Base-by-base conservation (phyloP, 2,797 vertebrate genomes). In the Scarus forsteni region DNA sequence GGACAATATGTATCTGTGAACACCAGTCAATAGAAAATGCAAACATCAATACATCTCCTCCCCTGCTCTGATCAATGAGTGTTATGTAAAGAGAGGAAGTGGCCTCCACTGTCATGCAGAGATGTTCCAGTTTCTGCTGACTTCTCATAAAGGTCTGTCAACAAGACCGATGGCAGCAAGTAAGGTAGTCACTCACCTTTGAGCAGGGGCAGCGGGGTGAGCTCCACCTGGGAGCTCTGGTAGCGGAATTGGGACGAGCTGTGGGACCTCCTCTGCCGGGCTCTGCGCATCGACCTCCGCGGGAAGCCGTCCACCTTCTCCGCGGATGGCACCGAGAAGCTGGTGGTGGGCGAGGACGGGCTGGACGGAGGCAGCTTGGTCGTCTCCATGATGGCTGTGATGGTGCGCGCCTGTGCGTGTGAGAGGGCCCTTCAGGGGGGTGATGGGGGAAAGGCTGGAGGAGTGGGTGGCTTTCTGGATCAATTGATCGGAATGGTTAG, bases 231-330 rank as follows among this genome's bases (percentile, higher is more conserved):
- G 87, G 96, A 96, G 89, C 96, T 97, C 94, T 97, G 96, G 89
- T 97, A 97, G 71, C 96, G 96, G 92, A 98, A 98, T 90, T 98
- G 96, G 72, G 97, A 98, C 18, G 97, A 98, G 83, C 96, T 97
- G 85, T 97, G 97, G 55, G 97, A 98, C 55, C 97, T 94, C 51
- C 97, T 91, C 89, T 96, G 96, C 38, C 96, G 94, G 75, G 96
- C 96, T 54, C 96, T 91, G 75, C 96, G 96, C 85, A 98, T 96
- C 44, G 97, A 97, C n/a, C 96, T 91, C 39, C 97, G 95, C 46
- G 96, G 96, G 88, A 98, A 98, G 71, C 97, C 97, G 2, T 98
- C 97, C 88, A 98, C 96, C 80, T 98, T 98, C 89, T 98, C 97
- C 1, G 96, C 96, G 4, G 96, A 96, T 12, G 96, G 95, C 64